These are phyloP conservation scores for Sparidentex hasta DNA, from an alignment of 2,797 vertebrate genomes.

Conservation along the genomic window DNA sequence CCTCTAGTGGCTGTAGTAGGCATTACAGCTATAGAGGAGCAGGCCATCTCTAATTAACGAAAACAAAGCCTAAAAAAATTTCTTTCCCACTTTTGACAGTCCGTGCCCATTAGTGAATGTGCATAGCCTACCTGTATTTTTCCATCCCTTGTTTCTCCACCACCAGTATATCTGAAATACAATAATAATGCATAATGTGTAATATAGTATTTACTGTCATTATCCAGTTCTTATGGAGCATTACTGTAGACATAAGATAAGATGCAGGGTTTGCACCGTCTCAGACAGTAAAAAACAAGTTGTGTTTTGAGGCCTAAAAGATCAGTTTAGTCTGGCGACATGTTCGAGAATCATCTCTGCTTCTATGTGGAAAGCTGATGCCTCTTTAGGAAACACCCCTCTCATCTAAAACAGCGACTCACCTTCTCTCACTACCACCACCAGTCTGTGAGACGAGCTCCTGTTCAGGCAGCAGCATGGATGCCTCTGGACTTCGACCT, in stretches of 20 bases:
- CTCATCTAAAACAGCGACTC: slow-evolving; percentile 29
- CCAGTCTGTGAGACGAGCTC: slow-evolving; percentile 68
- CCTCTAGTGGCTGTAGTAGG: no score
- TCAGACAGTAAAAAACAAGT: not conserved
- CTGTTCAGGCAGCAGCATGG: slow-evolving; percentile 71
- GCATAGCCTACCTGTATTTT: slow-evolving; percentile 64
- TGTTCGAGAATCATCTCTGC: not conserved
- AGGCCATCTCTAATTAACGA: no score
- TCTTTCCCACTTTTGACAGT: no score
- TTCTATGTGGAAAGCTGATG: not conserved
- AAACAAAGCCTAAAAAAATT: no score
- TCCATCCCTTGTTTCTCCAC: slow-evolving; percentile 25
- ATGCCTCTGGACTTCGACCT: slow-evolving; percentile 79
- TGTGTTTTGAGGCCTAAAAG: not conserved
- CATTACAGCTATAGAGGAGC: no score
- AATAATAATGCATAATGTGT: not conserved
- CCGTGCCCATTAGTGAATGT: not conserved
- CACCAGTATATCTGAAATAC: slow-evolving; percentile 61
- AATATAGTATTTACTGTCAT: not conserved
- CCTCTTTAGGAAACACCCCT: not conserved
- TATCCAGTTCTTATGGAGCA: no score
- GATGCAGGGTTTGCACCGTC: no score
- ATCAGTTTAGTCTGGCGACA: no score
- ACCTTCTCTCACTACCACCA: slow-evolving; percentile 79
- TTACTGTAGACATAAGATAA: no score